These are phyloP conservation scores for Drosophila lutescens DNA, from an alignment of 2,888 invertebrate species.

Conservation along the genomic window DNA sequence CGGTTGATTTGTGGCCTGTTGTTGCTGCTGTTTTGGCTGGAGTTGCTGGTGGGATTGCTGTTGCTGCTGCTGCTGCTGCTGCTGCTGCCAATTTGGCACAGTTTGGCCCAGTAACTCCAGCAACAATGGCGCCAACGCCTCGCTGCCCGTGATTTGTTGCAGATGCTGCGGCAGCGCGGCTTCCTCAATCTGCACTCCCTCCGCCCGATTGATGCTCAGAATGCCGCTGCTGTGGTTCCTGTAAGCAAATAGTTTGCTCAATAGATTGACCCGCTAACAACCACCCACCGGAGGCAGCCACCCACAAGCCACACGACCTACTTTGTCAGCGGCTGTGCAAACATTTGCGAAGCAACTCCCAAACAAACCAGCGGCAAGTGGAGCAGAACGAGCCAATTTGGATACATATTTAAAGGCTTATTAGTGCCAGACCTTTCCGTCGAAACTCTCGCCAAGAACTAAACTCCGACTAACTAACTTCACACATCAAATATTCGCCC, in stretches of 20 bases:
- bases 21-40: constrained; percentile 23
- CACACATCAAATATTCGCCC: constrained; percentile 13
- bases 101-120: constrained; percentile 62
- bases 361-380: constrained; percentile 29
- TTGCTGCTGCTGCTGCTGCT: constrained; percentile 24
- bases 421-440: constrained; percentile 42
- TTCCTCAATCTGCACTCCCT: constrained; percentile 56
- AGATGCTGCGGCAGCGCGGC: constrained; percentile 44
- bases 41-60: constrained; percentile 29
- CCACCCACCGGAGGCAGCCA: neutral
- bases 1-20: constrained; percentile 40
- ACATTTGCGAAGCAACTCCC: constrained; percentile 55
- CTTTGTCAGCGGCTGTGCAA: constrained; percentile 67
- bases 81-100: constrained; percentile 64
- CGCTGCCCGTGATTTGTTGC: constrained; percentile 53
- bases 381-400: constrained; percentile 50
- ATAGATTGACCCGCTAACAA: constrained; percentile 60
- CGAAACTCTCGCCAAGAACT: constrained; percentile 41
- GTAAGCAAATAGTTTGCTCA: constrained; percentile 55
- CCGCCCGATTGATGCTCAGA: constrained; percentile 44
- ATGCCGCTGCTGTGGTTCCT: constrained; percentile 27
- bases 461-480: constrained; percentile 43
- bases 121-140: constrained; percentile 65
- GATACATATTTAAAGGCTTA: constrained; percentile 46
- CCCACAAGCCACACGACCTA: constrained; percentile 53